Conservation (phyloP, 2,888 invertebrate genomes). For the Drosophila buzzatii region DNA sequence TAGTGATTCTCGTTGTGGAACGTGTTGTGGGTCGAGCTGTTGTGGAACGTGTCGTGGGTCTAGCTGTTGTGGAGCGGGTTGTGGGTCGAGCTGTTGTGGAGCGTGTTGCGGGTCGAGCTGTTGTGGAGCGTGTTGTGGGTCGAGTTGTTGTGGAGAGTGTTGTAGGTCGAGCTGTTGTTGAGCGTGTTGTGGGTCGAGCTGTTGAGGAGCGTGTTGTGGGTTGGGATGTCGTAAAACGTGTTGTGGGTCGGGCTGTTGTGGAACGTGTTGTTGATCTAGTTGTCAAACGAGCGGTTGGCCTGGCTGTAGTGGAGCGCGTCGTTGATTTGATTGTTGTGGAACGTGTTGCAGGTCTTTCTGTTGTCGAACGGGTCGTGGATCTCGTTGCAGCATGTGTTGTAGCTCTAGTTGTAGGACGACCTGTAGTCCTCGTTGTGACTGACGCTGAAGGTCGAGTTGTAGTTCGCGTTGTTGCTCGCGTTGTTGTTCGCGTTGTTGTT, state of each 20-base stretch:
- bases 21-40: constrained; percentile 1
- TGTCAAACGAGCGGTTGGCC: constrained; percentile 20
- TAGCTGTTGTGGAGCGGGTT: constrained; percentile 4
- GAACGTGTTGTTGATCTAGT: constrained; percentile 14
- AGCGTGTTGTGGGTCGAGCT: constrained; percentile 9
- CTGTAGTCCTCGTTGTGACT: constrained; percentile 3
- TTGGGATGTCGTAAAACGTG: constrained; percentile 9
- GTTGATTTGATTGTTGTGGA: constrained; percentile 11
- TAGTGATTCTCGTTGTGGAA: constrained; percentile 12
- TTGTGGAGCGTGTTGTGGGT: constrained; percentile 18
- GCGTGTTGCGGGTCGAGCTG: background rate
- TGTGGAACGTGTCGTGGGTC: constrained; percentile 11
- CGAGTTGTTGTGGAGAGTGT: constrained; percentile 14
- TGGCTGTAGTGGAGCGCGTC: constrained; percentile 14
- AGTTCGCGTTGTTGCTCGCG: constrained; percentile 12
- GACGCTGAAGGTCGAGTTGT: constrained; percentile 7
- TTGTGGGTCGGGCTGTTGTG: constrained; percentile 12
- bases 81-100: constrained; percentile 7
- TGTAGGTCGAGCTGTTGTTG: constrained; percentile 10
- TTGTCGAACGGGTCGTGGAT: background rate
- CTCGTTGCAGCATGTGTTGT: constrained; percentile 19
- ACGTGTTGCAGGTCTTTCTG: constrained; percentile 14
- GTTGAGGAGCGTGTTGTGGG: constrained; percentile 12
- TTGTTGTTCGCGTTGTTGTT: constrained; percentile 19
- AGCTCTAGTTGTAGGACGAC: background rate